Evolutionary conservation across 1,140 invertebrate species (phyloP), one percentile per base, ranked within the genome.

Genomic region (Amyelois transitella): DNA sequence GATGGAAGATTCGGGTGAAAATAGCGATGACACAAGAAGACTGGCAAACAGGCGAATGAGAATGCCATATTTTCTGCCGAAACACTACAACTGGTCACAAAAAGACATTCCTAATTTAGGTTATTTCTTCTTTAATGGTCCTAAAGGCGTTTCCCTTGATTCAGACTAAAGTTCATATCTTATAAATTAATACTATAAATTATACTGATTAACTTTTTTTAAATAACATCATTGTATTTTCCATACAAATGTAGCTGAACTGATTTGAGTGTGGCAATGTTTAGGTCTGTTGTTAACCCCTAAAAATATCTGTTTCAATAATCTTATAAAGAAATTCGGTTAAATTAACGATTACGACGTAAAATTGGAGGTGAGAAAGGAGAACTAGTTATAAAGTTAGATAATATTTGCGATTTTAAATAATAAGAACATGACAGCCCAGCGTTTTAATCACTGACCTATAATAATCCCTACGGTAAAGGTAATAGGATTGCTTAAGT

Each of bases 61-160:
- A 4, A 24, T 80, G 6, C 58, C 59, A 10, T 54, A 72, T 47
- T 80, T 80, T 17, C 45, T 76, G 22, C 77, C 75, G 1, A 76
- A 77, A 53, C 58, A 71, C 14, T 69, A 66, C 7, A 61, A 75
- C 18, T 77, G 77, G 77, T 25, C 58, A 8, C 28, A 53, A n/a
- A 43, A 66, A 0, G 77, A 80, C 2, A 59, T 76, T 2, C 53
- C 63, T 10, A 44, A 66, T 22, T 62, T 77, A 17, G 69, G 62
- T 0, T 71, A 74, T 32, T 68, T 57, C 18, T 80, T 72, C 75
- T 72, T 77, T 6, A 68, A 69, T 18, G 75, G 75, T 12, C 66
- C 65, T 0, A 68, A 66, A 45, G 77, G 75, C 20, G 21, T 52
- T 43, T 18, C 38, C 2, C 18, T 17, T 43, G 18, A 19, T 21